Percentiles rank a stretch among this genome's conserved stretches.
phyloP scores from a whole-genome alignment of 2,797 vertebrate genomes.

The Aythya fuligula region DNA sequence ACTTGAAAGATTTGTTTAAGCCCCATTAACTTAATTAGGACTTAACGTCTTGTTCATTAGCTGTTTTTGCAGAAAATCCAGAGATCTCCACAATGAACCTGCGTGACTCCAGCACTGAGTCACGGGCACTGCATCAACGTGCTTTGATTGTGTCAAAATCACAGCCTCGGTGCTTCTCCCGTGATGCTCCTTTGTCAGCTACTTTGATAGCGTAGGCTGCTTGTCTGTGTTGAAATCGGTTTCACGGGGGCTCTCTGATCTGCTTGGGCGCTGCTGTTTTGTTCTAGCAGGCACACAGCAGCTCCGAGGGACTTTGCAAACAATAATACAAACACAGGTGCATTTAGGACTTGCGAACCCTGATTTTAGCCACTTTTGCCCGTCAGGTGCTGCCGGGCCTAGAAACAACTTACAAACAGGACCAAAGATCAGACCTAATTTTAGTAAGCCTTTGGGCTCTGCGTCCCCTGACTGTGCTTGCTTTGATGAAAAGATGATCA shows the following conservation, averaged over 20 bases:
- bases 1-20: slow-evolving; percentile 16
- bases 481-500: slow-evolving; percentile 39
- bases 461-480: slow-evolving; percentile 1
- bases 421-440: slow-evolving; percentile 68
- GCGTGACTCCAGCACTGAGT: background rate
- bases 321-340: slow-evolving; percentile 9
- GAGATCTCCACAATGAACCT: background rate
- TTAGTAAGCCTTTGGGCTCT: slow-evolving; percentile 52
- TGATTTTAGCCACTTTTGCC: slow-evolving; percentile 14
- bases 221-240: background rate
- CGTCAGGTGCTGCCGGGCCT: background rate
- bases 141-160: background rate
- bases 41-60: background rate
- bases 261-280: background rate
- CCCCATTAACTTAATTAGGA: slow-evolving; percentile 28
- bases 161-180: rapidly evolving
- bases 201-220: background rate
- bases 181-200: background rate
- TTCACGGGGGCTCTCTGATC: background rate
- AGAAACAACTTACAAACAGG: slow-evolving; percentile 2
- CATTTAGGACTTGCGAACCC: slow-evolving; percentile 59
- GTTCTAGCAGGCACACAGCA: background rate
- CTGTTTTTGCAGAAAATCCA: background rate
- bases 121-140: background rate
- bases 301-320: slow-evolving; percentile 22